These are phyloP conservation scores for Trachymyrmex septentrionalis DNA, from an alignment of 1,140 invertebrate species.

Conservation along the genomic window DNA sequence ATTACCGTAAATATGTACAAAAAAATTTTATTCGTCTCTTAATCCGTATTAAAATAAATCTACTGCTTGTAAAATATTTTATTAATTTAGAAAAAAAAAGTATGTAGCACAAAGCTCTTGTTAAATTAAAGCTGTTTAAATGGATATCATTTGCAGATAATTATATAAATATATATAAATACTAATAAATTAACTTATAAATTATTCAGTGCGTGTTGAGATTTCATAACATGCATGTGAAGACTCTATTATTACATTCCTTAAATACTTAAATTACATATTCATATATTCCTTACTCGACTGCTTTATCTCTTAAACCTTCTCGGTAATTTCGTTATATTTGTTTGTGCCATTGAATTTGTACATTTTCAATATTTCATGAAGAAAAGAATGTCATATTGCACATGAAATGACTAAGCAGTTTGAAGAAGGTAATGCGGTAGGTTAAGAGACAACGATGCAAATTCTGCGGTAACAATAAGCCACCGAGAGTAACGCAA, in stretches of 20 bases:
- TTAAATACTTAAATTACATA: neutral
- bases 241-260: too few species aligned
- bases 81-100: neutral
- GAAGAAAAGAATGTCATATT: neutral
- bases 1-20: neutral
- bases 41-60: neutral
- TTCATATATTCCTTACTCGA: neutral
- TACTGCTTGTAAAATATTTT: neutral
- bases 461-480: conserved; percentile 53
- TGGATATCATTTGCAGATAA: too few species aligned
- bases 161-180: too few species aligned
- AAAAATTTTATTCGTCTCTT: neutral
- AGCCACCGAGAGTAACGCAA: conserved; percentile 20
- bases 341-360: neutral
- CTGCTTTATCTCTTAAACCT: neutral
- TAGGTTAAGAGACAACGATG: conserved; percentile 12
- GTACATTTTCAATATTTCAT: neutral
- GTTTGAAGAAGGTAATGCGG: neutral
- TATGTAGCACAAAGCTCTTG: neutral
- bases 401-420: neutral
- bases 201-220: too few species aligned
- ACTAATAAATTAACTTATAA: too few species aligned
- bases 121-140: neutral
- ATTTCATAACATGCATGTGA: too few species aligned
- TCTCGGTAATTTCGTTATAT: neutral